A percentile compares a stretch with the other conserved stretches of the same genome.
Conservation (phyloP, 1,140 invertebrate genomes). For the Battus philenor region DNA sequence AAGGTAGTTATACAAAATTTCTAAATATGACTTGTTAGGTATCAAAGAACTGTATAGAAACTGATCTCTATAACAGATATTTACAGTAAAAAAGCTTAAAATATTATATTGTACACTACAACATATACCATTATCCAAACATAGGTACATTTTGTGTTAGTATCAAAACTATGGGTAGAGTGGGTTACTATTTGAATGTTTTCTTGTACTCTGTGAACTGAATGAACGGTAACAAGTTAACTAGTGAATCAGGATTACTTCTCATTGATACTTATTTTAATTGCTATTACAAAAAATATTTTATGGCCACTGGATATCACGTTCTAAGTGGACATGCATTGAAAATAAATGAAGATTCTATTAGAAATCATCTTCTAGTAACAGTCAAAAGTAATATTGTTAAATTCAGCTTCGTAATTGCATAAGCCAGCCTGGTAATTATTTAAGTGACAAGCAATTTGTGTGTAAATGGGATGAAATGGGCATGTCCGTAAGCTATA, state of each 20-base stretch:
- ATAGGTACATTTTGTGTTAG: neutral
- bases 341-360: slow-evolving; percentile 22
- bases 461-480: slow-evolving; percentile 17
- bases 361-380: no score
- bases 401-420: neutral
- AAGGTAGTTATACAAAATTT: slow-evolving; percentile 61
- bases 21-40: slow-evolving; percentile 59
- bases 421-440: slow-evolving; percentile 20
- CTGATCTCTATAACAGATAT: slow-evolving; percentile 58
- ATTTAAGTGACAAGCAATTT: neutral
- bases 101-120: slow-evolving; percentile 51
- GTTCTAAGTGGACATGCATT: slow-evolving; percentile 32
- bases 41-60: slow-evolving; percentile 69
- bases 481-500: slow-evolving; percentile 34
- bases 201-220: no score
- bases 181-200: no score
- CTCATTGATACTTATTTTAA: slow-evolving; percentile 20
- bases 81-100: slow-evolving; percentile 66
- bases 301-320: slow-evolving; percentile 61
- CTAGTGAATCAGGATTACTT: neutral
- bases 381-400: no score
- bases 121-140: slow-evolving; percentile 33
- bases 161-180: slow-evolving; percentile 1
- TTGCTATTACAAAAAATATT: slow-evolving; percentile 24
- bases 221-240: slow-evolving; percentile 5